These are phyloP conservation scores for Eudyptes chrysolophus DNA, from an alignment of 2,113 vertebrate species.

Conservation along the genomic window DNA sequence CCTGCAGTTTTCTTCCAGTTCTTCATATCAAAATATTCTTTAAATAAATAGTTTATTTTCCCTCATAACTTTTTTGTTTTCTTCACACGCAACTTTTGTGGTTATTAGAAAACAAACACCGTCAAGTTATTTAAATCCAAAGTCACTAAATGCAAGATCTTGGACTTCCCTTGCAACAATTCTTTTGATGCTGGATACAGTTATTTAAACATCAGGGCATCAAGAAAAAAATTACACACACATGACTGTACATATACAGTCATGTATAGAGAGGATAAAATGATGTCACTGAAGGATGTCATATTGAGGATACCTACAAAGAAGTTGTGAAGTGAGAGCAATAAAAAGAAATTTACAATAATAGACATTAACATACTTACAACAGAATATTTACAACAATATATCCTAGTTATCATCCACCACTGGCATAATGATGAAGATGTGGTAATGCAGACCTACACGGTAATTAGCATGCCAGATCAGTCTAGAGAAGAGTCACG, in stretches of 20 bases:
- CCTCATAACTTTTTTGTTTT: neutral
- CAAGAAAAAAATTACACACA: neutral
- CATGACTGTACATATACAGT: neutral
- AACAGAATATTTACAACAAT: neutral
- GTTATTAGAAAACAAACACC: neutral
- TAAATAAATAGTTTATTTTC: neutral
- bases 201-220: neutral
- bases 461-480: neutral
- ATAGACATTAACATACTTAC: neutral
- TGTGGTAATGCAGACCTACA: neutral
- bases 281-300: neutral
- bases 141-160: neutral
- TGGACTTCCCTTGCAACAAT: neutral
- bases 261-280: neutral
- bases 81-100: neutral
- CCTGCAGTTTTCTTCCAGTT: neutral
- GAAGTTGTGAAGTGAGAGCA: neutral
- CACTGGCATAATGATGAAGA: neutral
- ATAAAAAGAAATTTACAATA: neutral
- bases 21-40: neutral
- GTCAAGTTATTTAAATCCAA: neutral
- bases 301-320: neutral
- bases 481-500: neutral
- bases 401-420: neutral
- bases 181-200: neutral